phyloP scores from a whole-genome alignment of 53 echinoderm and acorn worm genomes.

The Patiria pectinifera region DNA sequence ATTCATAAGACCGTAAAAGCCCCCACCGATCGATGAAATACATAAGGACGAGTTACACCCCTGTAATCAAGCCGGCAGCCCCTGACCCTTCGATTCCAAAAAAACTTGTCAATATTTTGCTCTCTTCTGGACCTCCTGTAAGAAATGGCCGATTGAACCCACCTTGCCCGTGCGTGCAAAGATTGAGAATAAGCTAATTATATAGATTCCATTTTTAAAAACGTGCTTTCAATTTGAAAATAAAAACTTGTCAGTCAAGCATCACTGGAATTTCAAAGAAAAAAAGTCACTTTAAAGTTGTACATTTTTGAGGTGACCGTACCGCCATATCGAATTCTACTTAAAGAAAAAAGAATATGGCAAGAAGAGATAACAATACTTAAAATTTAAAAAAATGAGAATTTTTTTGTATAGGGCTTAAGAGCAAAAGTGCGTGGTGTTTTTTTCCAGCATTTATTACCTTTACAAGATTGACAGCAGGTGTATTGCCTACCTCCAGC shows the following conservation, averaged over 20 bases:
- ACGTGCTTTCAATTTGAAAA: too few species aligned
- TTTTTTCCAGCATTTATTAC: too few species aligned
- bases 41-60: background rate
- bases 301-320: background rate
- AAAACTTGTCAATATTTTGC: background rate
- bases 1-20: slow-evolving; percentile 4
- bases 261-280: background rate
- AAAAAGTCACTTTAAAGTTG: background rate
- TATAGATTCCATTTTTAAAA: background rate
- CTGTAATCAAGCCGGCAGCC: background rate
- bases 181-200: background rate
- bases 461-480: background rate
- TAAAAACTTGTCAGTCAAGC: background rate
- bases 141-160: background rate
- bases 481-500: background rate
- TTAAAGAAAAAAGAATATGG: too few species aligned
- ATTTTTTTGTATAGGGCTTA: too few species aligned
- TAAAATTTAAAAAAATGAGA: too few species aligned
- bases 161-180: background rate
- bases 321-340: background rate
- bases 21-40: background rate
- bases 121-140: background rate
- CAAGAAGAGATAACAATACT: background rate
- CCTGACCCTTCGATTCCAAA: background rate
- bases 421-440: too few species aligned